Evolutionary conservation across 1,140 invertebrate species (phyloP).

Genomic region (Sinella curviseta): DNA sequence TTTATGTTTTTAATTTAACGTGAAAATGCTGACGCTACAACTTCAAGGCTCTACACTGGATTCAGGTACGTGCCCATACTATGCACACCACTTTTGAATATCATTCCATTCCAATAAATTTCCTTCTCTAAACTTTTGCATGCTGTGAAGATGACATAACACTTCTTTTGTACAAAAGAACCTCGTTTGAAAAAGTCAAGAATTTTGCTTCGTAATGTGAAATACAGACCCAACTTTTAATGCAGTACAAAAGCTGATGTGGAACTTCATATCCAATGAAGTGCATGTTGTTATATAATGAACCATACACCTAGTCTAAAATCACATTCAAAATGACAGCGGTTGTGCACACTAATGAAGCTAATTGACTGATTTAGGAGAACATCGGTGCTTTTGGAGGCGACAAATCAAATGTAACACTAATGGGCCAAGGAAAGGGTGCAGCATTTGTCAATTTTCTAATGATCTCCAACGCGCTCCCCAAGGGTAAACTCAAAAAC

Average conservation of each 20-base stretch:
- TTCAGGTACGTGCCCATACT: conserved; percentile 69
- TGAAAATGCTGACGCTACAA: neutral
- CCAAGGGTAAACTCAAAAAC: conserved; percentile 58
- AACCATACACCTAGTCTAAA: no score
- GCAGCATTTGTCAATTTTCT: conserved; percentile 93
- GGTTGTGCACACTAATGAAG: neutral
- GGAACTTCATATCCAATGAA: no score
- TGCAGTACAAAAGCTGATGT: no score
- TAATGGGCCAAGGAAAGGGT: conserved; percentile 89
- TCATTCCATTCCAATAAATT: neutral
- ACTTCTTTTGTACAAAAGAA: no score
- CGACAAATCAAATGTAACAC: conserved; percentile 81
- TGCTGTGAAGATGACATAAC: no score
- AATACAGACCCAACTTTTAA: no score
- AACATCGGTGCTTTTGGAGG: conserved; percentile 88
- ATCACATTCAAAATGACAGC: neutral
- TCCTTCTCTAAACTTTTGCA: no score
- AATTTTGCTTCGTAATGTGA: no score
- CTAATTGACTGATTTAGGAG: conserved; percentile 65
- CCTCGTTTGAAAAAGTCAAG: no score
- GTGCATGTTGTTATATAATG: no score
- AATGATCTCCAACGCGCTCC: conserved; percentile 88
- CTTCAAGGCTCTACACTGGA: conserved; percentile 77
- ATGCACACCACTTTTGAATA: neutral
- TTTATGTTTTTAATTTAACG: conserved; percentile 16